These are phyloP conservation scores for Borostomias antarcticus DNA, from an alignment of 2,797 vertebrate species.

Conservation along the genomic window DNA sequence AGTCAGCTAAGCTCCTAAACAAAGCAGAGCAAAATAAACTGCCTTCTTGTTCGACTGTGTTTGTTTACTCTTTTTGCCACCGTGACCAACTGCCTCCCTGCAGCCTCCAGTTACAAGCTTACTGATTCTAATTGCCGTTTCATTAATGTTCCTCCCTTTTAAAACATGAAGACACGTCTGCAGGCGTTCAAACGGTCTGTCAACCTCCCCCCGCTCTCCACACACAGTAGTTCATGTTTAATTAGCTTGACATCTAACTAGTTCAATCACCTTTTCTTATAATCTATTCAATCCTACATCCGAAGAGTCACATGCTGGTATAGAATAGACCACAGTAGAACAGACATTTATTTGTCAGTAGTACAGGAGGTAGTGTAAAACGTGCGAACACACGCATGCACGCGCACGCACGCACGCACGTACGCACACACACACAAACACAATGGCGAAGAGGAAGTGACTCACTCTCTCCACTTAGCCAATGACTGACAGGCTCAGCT, in stretches of 20 bases:
- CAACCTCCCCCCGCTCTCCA: not conserved
- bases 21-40: not conserved
- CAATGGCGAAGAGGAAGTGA: not conserved
- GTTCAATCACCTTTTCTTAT: too few species aligned
- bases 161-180: constrained; percentile 18
- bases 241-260: not conserved
- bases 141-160: constrained; percentile 9
- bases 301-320: too few species aligned
- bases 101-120: not conserved
- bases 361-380: too few species aligned
- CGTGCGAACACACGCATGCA: not conserved
- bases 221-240: not conserved
- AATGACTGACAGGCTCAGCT: constrained; percentile 29
- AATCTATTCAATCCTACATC: too few species aligned
- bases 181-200: not conserved
- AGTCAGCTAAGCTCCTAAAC: not conserved
- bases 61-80: not conserved
- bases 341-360: too few species aligned
- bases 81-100: not conserved
- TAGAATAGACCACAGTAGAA: too few species aligned
- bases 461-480: not conserved
- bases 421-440: not conserved
- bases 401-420: not conserved
- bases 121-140: constrained; percentile 13
- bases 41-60: not conserved